These are phyloP conservation scores for Mola mola DNA, from an alignment of 2,113 vertebrate genomes.

Conservation along the genomic window DNA sequence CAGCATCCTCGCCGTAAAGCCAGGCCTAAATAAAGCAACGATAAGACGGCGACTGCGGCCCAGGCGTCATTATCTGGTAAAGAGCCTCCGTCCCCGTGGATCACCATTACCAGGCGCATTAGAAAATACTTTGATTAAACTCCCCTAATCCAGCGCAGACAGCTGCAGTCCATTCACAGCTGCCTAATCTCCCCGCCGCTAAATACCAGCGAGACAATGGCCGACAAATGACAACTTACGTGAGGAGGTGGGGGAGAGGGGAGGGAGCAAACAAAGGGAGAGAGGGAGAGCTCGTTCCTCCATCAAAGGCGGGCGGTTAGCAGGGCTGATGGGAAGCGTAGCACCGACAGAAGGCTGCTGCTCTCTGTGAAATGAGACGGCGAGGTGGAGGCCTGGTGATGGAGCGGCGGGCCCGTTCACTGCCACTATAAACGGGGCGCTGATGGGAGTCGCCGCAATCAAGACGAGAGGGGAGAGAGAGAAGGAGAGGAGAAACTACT, in stretches of 20 bases:
- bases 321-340: conserved; percentile 58
- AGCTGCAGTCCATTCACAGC: conserved; percentile 97
- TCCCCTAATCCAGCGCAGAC: conserved; percentile 97
- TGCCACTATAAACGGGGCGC: conserved; percentile 52
- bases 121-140: conserved; percentile 99
- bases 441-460: conserved; percentile 76
- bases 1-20: conserved; percentile 35
- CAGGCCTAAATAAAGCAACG: conserved; percentile 74
- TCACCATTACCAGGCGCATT: conserved; percentile 98
- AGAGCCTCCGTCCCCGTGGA: conserved; percentile 96
- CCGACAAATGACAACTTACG: conserved; percentile 85
- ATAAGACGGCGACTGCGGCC: conserved; percentile 58
- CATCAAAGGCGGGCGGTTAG: conserved; percentile 63
- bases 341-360: conserved; percentile 58
- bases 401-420: conserved; percentile 37
- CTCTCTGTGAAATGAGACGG: conserved; percentile 52
- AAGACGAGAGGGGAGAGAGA: conserved; percentile 68
- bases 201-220: conserved; percentile 95
- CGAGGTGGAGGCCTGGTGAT: conserved; percentile 35
- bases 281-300: conserved; percentile 53
- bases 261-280: conserved; percentile 62
- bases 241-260: conserved; percentile 17
- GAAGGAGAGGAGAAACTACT: conserved; percentile 68
- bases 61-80: conserved; percentile 98
- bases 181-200: conserved; percentile 93